Evolutionary conservation across 2,888 invertebrate species (phyloP), one percentile per base, ranked within the genome.

Genomic region (Agrotis exclamationis): DNA sequence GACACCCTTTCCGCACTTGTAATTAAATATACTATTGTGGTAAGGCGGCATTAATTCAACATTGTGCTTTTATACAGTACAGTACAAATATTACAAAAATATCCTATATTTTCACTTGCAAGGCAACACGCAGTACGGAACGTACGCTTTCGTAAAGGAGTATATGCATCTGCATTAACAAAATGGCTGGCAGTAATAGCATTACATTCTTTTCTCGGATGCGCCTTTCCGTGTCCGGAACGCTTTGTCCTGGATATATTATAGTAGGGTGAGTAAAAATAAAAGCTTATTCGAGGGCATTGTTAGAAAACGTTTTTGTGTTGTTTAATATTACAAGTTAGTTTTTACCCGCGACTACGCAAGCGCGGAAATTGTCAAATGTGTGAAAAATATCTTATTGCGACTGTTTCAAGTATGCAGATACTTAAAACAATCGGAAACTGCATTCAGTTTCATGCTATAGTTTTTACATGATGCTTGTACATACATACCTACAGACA

Each of bases 141-240:
- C 70, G 60, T 60, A 77, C 74, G 63, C 79, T 80, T 84, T 81
- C 70, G 82, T 82, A 83, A 74, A 76, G 77, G 80, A 83, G 73
- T 77, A 76, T 86, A 82, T 88, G 89, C 88, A 88, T 87, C 86
- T 89, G 88, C 90, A 90, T 91, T 91, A 89, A 89, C 88, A 88
- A 88, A 90, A 91, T 88, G 88, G 88, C 85, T 83, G 75, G 62
- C 81, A 69, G 82, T 89, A 90, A 91, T 87, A 86, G 76, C 85
- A 88, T 90, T 88, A 88, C 85, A 81, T 86, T 85, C 83, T 86
- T 86, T 81, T 50, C 80, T 78, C 73, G 67, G 75, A 78, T 82
- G 78, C 73, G 79, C 82, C 75, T 81, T 77, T 76, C 62, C 68
- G 66, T 63, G 71, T 66, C 48, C 59, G 65, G 53, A 58, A 20